phyloP scores from a whole-genome alignment of 2,888 invertebrate genomes.

The Hirtodrosophila duncani region DNA sequence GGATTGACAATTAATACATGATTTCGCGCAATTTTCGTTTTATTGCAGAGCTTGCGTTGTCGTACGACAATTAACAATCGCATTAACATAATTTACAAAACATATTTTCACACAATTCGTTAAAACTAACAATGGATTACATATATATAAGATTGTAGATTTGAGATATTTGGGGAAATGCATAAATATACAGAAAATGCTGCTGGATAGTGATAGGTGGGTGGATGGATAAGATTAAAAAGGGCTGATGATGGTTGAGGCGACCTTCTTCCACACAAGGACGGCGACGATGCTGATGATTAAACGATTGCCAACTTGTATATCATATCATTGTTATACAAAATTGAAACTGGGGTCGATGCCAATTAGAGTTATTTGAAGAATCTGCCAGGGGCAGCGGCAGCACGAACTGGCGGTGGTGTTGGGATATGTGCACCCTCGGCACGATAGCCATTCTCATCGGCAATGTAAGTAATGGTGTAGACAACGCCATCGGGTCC shows the following conservation, averaged over 20 bases:
- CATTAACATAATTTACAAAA: slow-evolving; percentile 59
- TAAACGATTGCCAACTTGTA: slow-evolving; percentile 24
- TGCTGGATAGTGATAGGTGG: slow-evolving; percentile 8
- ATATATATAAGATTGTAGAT: slow-evolving; percentile 7
- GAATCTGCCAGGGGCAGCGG: slow-evolving; percentile 59
- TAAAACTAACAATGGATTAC: slow-evolving; percentile 54
- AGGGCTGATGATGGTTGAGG: too few species aligned
- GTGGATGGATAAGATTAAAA: too few species aligned
- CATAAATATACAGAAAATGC: slow-evolving; percentile 34
- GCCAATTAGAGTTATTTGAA: slow-evolving; percentile 60
- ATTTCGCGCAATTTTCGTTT: slow-evolving; percentile 59
- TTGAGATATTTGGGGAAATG: slow-evolving; percentile 25
- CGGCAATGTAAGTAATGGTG: slow-evolving; percentile 79
- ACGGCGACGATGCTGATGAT: too few species aligned
- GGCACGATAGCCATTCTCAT: slow-evolving; percentile 79
- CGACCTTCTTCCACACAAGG: too few species aligned
- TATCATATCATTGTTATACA: slow-evolving; percentile 18
- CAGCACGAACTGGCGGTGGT: slow-evolving; percentile 75
- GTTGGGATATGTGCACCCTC: slow-evolving; percentile 79
- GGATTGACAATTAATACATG: not conserved
- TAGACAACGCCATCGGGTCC: slow-evolving; percentile 81
- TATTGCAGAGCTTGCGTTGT: slow-evolving; percentile 64
- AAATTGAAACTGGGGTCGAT: slow-evolving; percentile 7
- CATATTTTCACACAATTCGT: slow-evolving; percentile 54
- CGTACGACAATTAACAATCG: slow-evolving; percentile 62